phyloP scores from a whole-genome alignment of 2,888 invertebrate genomes.

The Stomorhina lunata region DNA sequence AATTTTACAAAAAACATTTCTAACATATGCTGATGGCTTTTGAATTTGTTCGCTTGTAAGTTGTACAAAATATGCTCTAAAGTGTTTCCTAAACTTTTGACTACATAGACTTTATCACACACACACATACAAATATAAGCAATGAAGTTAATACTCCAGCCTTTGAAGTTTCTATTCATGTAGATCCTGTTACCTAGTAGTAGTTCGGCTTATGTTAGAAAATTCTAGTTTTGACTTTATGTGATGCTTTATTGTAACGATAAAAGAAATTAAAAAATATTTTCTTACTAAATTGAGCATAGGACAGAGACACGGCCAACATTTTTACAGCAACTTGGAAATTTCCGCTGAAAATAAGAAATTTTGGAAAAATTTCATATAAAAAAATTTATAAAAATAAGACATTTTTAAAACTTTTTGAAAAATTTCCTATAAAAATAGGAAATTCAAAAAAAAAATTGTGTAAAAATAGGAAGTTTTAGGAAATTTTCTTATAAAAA shows the following conservation, averaged over 20 bases:
- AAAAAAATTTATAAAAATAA: too few species aligned
- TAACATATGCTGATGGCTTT: slow-evolving; percentile 24
- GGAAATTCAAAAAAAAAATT: too few species aligned
- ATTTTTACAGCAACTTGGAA: background rate
- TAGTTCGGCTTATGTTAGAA: background rate
- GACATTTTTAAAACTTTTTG: too few species aligned
- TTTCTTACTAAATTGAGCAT: background rate
- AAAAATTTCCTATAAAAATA: too few species aligned
- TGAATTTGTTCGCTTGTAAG: slow-evolving; percentile 19
- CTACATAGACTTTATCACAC: background rate
- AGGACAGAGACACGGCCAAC: background rate
- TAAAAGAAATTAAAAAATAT: slow-evolving; percentile 19
- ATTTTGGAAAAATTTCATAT: too few species aligned
- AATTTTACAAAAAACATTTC: background rate
- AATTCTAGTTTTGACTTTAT: background rate
- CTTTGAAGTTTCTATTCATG: background rate
- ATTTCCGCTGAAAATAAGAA: too few species aligned
- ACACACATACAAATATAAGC: too few species aligned
- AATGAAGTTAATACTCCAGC: background rate
- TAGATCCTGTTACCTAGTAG: background rate
- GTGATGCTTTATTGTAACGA: slow-evolving; percentile 17
- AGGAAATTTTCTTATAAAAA: too few species aligned
- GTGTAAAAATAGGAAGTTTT: too few species aligned
- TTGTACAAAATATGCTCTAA: background rate
- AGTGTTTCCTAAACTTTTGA: slow-evolving; percentile 13